Evolutionary conservation across 2,888 invertebrate species (phyloP).

Genomic region (Gnatocerus cornutus): DNA sequence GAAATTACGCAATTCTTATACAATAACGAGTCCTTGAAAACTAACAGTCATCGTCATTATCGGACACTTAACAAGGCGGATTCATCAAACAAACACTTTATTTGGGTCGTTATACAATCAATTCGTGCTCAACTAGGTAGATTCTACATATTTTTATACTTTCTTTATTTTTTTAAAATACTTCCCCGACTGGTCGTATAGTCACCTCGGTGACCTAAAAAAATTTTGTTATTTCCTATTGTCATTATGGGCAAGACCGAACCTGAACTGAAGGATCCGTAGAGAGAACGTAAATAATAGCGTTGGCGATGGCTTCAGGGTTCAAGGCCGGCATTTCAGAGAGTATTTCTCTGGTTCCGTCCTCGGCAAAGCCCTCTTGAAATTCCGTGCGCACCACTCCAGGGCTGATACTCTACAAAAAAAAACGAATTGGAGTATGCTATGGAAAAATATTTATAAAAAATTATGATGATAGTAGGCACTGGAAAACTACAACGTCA

Average conservation of each 20-base stretch:
- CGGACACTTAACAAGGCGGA: too few relatives aligned
- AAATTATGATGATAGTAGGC: too few relatives aligned
- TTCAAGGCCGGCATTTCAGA: slow-evolving; percentile 44
- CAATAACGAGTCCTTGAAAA: too few relatives aligned
- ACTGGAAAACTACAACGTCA: too few relatives aligned
- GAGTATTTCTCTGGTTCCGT: slow-evolving; percentile 25
- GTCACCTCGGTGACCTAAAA: slow-evolving; percentile 6
- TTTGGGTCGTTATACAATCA: too few relatives aligned
- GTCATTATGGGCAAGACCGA: not conserved
- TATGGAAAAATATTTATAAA: not conserved
- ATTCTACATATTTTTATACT: too few relatives aligned
- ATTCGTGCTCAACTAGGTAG: too few relatives aligned
- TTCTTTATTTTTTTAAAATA: not conserved
- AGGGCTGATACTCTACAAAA: slow-evolving; percentile 35
- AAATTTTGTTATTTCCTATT: not conserved
- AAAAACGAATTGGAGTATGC: not conserved
- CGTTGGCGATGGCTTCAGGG: slow-evolving; percentile 56
- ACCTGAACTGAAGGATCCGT: slow-evolving; percentile 49
- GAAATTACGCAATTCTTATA: too few relatives aligned
- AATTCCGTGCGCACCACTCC: slow-evolving; percentile 36
- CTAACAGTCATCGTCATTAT: too few relatives aligned
- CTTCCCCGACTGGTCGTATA: slow-evolving; percentile 4
- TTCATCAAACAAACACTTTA: too few relatives aligned
- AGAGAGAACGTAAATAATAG: slow-evolving; percentile 48
- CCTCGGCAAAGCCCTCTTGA: slow-evolving; percentile 33